Percentiles rank a stretch among this genome's conserved stretches.
Evolutionary conservation across 2,113 vertebrate species (phyloP).

Genomic region (Cynocephalus volans): DNA sequence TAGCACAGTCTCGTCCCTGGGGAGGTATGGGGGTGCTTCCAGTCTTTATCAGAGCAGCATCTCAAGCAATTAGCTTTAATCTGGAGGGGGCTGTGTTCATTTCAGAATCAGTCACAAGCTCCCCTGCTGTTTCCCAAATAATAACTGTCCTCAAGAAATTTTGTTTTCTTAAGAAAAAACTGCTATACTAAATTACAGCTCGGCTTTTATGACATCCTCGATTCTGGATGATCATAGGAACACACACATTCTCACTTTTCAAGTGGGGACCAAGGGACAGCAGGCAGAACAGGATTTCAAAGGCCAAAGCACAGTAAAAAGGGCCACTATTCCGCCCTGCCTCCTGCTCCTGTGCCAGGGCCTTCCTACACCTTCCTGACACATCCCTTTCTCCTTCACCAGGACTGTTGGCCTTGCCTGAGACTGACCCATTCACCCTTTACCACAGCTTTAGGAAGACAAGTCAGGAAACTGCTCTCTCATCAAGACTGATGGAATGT

Average conservation of each 20-base stretch:
- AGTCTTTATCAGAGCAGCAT: not conserved
- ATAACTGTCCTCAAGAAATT: not conserved
- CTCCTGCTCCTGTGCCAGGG: not conserved
- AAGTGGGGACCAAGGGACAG: not conserved
- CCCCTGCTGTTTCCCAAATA: not conserved
- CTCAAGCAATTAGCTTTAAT: not conserved
- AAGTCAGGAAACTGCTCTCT: not conserved
- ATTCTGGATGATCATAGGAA: not conserved
- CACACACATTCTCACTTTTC: not conserved
- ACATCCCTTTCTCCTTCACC: too few relatives aligned
- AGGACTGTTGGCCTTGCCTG: not conserved
- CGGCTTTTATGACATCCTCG: not conserved
- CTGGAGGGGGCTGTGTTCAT: not conserved
- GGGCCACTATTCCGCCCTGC: rapidly evolving
- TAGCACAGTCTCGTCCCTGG: too few relatives aligned
- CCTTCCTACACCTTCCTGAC: too few relatives aligned
- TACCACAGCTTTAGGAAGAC: not conserved
- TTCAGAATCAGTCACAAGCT: not conserved
- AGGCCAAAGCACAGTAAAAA: not conserved
- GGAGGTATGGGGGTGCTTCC: not conserved
- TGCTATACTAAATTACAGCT: not conserved
- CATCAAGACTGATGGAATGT: not conserved
- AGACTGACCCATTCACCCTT: not conserved
- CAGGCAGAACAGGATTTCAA: not conserved
- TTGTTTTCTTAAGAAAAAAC: not conserved